phyloP scores from a whole-genome alignment of 1,140 invertebrate species.

The Pseudachorutes palmiensis region DNA sequence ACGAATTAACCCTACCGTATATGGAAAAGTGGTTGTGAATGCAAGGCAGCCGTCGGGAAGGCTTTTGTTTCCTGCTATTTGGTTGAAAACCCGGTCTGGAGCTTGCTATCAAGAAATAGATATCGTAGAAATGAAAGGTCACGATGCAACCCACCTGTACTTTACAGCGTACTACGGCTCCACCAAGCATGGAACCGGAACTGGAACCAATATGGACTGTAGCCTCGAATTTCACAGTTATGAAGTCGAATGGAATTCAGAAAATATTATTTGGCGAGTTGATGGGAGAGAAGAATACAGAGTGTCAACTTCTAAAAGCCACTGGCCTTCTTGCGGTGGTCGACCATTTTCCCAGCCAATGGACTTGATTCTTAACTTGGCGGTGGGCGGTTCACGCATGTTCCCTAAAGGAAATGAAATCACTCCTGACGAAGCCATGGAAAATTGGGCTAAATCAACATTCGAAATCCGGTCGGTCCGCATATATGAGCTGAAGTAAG shows the following conservation, averaged over 20 bases:
- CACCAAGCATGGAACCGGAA: neutral
- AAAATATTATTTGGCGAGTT: neutral
- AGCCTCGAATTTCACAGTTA: neutral
- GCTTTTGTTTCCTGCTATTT: slow-evolving; percentile 14
- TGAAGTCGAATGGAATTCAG: neutral
- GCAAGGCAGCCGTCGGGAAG: slow-evolving; percentile 12
- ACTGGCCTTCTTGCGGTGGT: neutral
- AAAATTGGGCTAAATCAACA: neutral
- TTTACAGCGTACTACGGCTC: slow-evolving; percentile 9
- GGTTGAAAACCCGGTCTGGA: neutral
- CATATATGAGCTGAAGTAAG: neutral
- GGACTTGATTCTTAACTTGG: slow-evolving; percentile 4
- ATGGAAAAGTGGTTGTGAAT: slow-evolving; percentile 21
- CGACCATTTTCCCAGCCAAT: neutral
- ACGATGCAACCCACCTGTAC: neutral
- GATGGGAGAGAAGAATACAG: neutral
- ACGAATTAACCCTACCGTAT: neutral
- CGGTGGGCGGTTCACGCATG: neutral
- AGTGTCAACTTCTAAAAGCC: neutral
- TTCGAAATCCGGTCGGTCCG: slow-evolving; percentile 7
- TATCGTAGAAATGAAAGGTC: neutral
- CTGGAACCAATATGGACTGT: neutral
- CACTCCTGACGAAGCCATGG: neutral
- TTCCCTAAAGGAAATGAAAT: neutral
- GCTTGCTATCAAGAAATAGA: slow-evolving; percentile 13